Conservation (phyloP, 2,888 invertebrate genomes). For the Caenorhabditis sp. region DNA sequence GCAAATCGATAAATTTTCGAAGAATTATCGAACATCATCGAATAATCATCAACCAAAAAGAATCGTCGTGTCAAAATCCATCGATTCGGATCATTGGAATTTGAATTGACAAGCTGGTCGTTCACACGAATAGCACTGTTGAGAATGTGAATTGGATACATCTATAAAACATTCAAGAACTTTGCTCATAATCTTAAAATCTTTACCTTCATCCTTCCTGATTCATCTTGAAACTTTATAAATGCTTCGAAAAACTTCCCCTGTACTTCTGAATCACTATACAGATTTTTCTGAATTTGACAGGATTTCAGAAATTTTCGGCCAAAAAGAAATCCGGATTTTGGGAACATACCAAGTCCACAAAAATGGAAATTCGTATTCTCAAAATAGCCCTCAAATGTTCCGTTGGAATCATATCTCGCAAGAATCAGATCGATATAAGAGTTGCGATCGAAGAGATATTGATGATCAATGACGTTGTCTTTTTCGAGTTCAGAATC, state of each 20-base stretch:
- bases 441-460: constrained; percentile 18
- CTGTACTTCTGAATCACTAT: not conserved
- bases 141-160: constrained; percentile 76
- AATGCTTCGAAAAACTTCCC: constrained; percentile 24
- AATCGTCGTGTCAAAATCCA: constrained; percentile 80
- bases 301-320: constrained; percentile 18
- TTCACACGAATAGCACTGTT: constrained; percentile 74
- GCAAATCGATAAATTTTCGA: constrained; percentile 48
- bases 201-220: constrained; percentile 13
- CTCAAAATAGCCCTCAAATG: constrained; percentile 31
- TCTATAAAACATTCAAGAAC: not conserved
- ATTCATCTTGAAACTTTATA: constrained; percentile 24
- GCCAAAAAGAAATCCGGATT: constrained; percentile 26
- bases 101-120: constrained; percentile 71
- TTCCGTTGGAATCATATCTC: constrained; percentile 30
- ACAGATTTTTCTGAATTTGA: constrained; percentile 10
- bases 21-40: constrained; percentile 33
- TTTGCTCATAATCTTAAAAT: not conserved
- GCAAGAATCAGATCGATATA: constrained; percentile 32
- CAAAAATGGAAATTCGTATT: constrained; percentile 13
- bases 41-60: constrained; percentile 77
- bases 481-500: constrained; percentile 65
- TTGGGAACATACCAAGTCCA: constrained; percentile 9
- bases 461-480: constrained; percentile 55
- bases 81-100: constrained; percentile 35